Conservation (phyloP, 2,888 invertebrate species). For the Brassicogethes aeneus region DNA sequence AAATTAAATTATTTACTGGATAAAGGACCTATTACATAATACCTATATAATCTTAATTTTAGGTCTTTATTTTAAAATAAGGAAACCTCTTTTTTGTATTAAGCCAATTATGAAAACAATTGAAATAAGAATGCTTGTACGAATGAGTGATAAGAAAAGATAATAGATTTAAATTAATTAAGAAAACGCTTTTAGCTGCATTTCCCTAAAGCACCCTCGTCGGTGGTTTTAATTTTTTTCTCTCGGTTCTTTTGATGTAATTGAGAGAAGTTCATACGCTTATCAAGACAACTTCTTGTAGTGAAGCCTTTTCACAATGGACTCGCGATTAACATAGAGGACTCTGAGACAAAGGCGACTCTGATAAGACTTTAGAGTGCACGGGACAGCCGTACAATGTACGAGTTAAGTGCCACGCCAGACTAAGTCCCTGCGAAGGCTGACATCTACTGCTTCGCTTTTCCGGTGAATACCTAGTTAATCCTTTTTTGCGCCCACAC, state of each 20-base stretch:
- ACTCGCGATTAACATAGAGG: slow-evolving; percentile 38
- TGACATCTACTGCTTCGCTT: background rate
- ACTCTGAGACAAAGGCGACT: slow-evolving; percentile 36
- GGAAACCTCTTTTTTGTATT: no score
- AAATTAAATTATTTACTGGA: no score
- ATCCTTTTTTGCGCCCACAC: background rate
- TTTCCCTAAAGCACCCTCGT: slow-evolving; percentile 9
- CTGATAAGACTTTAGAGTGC: slow-evolving; percentile 34
- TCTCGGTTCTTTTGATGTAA: slow-evolving; percentile 13
- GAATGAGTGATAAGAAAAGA: background rate
- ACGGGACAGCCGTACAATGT: slow-evolving; percentile 38
- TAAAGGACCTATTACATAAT: no score
- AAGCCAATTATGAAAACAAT: background rate
- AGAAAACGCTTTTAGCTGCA: slow-evolving; percentile 4
- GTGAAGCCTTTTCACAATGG: slow-evolving; percentile 32
- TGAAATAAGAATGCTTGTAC: background rate
- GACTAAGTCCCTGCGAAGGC: slow-evolving; percentile 8
- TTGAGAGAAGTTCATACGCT: slow-evolving; percentile 18
- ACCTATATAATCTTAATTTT: no score
- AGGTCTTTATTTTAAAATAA: no score
- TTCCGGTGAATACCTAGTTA: background rate
- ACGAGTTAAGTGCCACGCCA: slow-evolving; percentile 29
- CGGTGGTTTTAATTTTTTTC: slow-evolving; percentile 1
- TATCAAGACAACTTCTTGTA: slow-evolving; percentile 27
- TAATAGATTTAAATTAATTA: background rate